Evolutionary conservation across 2,888 invertebrate species (phyloP).

Genomic region (Aspidiotus rigidus): DNA sequence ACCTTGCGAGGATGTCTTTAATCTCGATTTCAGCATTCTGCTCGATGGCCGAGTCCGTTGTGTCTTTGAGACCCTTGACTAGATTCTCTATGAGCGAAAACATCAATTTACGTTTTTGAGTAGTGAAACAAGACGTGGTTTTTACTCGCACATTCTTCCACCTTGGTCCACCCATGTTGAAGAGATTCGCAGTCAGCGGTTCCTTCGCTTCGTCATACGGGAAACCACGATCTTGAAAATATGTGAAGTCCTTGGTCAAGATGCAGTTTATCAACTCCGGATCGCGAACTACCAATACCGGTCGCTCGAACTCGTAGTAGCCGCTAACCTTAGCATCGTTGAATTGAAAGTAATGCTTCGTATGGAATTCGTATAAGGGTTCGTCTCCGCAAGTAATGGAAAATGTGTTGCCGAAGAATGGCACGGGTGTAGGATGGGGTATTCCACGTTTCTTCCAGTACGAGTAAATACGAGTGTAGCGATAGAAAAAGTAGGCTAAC

Average conservation of each 20-base stretch:
- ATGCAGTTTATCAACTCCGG: constrained; percentile 46
- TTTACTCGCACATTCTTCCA: constrained; percentile 49
- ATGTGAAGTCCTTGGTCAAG: constrained; percentile 46
- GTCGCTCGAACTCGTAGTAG: constrained; percentile 47
- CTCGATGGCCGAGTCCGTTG: neutral
- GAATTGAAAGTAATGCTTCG: constrained; percentile 20
- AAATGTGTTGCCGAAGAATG: constrained; percentile 26
- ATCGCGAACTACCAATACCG: constrained; percentile 45
- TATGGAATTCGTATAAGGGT: constrained; percentile 20
- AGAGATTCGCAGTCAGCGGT: constrained; percentile 43
- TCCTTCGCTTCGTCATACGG: constrained; percentile 41
- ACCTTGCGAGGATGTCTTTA: constrained; percentile 25
- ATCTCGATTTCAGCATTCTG: constrained; percentile 18
- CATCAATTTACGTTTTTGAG: constrained; percentile 50
- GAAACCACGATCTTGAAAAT: constrained; percentile 46
- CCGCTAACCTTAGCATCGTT: constrained; percentile 41
- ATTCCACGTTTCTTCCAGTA: constrained; percentile 26
- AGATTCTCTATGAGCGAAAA: constrained; percentile 45
- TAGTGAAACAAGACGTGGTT: constrained; percentile 49
- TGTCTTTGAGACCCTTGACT: constrained; percentile 41
- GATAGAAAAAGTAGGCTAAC: neutral
- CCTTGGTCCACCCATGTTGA: constrained; percentile 45
- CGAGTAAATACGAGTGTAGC: constrained; percentile 7
- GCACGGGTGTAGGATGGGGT: constrained; percentile 8
- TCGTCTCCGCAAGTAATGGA: constrained; percentile 22